Evolutionary conservation across 2,797 vertebrate genomes (phyloP).

Genomic region (Lacerta viridis): DNA sequence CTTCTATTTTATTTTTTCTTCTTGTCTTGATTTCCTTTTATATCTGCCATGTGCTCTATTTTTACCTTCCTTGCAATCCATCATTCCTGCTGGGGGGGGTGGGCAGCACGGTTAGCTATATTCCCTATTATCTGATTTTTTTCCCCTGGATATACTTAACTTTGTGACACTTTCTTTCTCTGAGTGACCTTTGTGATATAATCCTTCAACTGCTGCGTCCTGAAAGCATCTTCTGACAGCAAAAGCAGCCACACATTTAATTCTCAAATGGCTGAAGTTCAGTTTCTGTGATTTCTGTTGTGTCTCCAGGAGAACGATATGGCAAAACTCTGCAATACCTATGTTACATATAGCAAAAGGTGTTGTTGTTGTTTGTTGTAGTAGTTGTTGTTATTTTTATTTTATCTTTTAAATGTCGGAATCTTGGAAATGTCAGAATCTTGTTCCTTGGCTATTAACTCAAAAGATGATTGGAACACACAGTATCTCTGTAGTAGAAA

Average conservation of each 20-base stretch:
- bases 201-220: conserved; percentile 71
- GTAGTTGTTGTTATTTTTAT: too few species aligned
- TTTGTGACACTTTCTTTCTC: conserved; percentile 81
- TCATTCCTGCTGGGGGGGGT: conserved; percentile 61
- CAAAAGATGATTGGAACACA: conserved; percentile 38
- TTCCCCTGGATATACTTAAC: conserved; percentile 76
- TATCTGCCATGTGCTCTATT: conserved; percentile 66
- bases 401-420: too few species aligned
- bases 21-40: conserved; percentile 73
- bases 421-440: conserved; percentile 58
- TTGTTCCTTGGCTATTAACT: conserved; percentile 65
- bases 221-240: conserved; percentile 74
- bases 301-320: conserved; percentile 33
- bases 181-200: conserved; percentile 84
- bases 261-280: conserved; percentile 64
- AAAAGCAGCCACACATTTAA: conserved; percentile 72
- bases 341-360: conserved; percentile 12
- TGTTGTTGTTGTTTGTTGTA: too few species aligned
- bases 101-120: conserved; percentile 66
- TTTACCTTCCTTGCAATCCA: conserved; percentile 72
- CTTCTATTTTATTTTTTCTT: conserved; percentile 74
- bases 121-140: conserved; percentile 81
- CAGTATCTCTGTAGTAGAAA: conserved; percentile 6
- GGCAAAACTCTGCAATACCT: conserved; percentile 38
- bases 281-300: conserved; percentile 34